Percentiles rank a stretch among this genome's conserved stretches.
These are phyloP conservation scores for Excalfactoria chinensis DNA, from an alignment of 2,113 vertebrate species.

Conservation along the genomic window DNA sequence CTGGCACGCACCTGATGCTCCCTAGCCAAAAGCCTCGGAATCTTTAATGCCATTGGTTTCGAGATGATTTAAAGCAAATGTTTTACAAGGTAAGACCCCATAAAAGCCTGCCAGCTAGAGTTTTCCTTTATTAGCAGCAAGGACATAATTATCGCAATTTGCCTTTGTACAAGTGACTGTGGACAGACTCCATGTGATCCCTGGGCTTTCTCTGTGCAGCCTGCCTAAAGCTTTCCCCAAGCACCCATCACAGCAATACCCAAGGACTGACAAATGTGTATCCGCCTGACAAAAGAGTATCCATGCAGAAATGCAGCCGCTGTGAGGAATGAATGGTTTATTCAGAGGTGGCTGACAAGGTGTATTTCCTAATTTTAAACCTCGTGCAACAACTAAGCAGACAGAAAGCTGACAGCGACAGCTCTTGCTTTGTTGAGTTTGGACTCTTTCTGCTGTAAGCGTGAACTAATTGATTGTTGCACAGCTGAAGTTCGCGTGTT, in stretches of 20 bases:
- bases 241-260: not conserved
- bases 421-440: slow-evolving; percentile 3
- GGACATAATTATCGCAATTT: slow-evolving; percentile 26
- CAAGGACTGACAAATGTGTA: slow-evolving; percentile 33
- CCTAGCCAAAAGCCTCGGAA: slow-evolving; percentile 2
- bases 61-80: not conserved
- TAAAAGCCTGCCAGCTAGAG: slow-evolving; percentile 15
- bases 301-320: slow-evolving; percentile 7
- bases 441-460: not conserved
- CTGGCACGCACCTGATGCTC: not conserved
- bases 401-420: slow-evolving; percentile 35
- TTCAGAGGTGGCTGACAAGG: slow-evolving; percentile 17
- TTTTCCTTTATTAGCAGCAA: slow-evolving; percentile 30
- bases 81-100: slow-evolving; percentile 59
- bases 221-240: slow-evolving; percentile 17
- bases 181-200: not conserved
- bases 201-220: not conserved
- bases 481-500: not conserved
- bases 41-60: slow-evolving; percentile 51
- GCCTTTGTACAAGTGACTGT: not conserved
- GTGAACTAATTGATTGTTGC: not conserved
- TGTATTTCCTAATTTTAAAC: slow-evolving; percentile 36
- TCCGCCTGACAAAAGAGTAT: not conserved
- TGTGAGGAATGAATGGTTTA: not conserved
- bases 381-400: not conserved